Evolutionary conservation across 92 coral and sea anemone genomes (phyloP).

Genomic region (Paramuricea clavata): DNA sequence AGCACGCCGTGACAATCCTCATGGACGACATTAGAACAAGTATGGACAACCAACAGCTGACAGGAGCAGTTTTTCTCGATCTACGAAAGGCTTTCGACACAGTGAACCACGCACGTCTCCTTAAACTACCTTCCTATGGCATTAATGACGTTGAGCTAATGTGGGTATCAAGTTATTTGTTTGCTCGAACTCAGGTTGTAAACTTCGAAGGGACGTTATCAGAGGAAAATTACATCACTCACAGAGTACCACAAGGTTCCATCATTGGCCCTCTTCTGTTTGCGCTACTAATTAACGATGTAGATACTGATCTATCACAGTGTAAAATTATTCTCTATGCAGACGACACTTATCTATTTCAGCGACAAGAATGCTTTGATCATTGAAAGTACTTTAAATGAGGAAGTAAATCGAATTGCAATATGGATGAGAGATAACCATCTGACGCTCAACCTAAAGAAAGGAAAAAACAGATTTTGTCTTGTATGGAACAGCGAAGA

Average conservation of each 20-base stretch:
- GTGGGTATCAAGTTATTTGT: slow-evolving; percentile 49
- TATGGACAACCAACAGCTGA: slow-evolving; percentile 5
- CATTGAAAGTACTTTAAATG: no score
- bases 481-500: slow-evolving; percentile 24
- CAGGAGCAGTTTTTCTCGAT: slow-evolving; percentile 38
- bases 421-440: not conserved
- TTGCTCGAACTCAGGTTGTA: not conserved
- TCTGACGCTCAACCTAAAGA: not conserved
- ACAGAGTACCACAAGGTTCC: no score
- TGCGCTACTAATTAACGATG: slow-evolving; percentile 8
- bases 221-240: no score
- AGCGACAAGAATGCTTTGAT: no score
- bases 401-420: no score
- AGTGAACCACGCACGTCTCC: slow-evolving; percentile 34
- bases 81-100: no score
- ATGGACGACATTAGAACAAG: slow-evolving; percentile 44
- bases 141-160: slow-evolving; percentile 29
- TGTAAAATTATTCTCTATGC: no score
- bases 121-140: slow-evolving; percentile 32
- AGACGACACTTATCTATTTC: no score
- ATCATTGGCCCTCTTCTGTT: no score
- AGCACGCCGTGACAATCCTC: slow-evolving; percentile 31
- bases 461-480: slow-evolving; percentile 33
- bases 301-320: no score
- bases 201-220: slow-evolving; percentile 7